A percentile compares a stretch with the other conserved stretches of the same genome.
These are phyloP conservation scores for Euproctis similis DNA, from an alignment of 2,888 invertebrate genomes.

Conservation along the genomic window DNA sequence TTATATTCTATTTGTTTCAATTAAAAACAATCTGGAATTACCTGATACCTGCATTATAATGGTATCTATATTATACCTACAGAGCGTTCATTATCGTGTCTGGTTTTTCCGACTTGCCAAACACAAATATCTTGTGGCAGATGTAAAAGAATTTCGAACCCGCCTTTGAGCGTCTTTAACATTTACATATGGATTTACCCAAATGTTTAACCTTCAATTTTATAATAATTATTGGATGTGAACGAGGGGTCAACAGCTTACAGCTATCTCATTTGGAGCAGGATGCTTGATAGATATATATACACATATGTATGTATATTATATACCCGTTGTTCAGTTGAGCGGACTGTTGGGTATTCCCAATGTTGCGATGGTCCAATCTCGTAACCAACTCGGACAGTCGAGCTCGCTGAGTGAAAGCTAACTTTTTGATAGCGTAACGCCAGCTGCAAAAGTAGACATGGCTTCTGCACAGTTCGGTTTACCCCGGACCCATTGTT, in stretches of 20 bases:
- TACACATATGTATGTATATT: too few relatives aligned
- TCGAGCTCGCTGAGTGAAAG: constrained; percentile 45
- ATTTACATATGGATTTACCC: constrained; percentile 53
- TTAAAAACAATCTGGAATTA: constrained; percentile 11
- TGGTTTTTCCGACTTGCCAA: constrained; percentile 37
- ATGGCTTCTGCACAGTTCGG: constrained; percentile 22
- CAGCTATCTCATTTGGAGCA: too few relatives aligned
- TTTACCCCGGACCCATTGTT: constrained; percentile 36
- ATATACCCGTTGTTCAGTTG: constrained; percentile 10
- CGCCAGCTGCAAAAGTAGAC: constrained; percentile 12
- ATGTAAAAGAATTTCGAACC: constrained; percentile 34
- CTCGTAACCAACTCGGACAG: constrained; percentile 31
- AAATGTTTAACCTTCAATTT: constrained; percentile 27
- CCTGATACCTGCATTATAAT: constrained; percentile 36
- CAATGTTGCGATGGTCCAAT: constrained; percentile 32
- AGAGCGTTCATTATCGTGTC: constrained; percentile 31
- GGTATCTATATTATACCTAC: constrained; percentile 28
- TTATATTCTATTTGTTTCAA: neutral
- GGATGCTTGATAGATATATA: too few relatives aligned
- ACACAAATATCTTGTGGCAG: constrained; percentile 15
- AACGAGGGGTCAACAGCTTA: constrained; percentile 8
- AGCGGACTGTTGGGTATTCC: constrained; percentile 47
- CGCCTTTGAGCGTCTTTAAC: constrained; percentile 18
- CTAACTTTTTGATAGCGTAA: constrained; percentile 25
- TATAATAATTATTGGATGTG: constrained; percentile 8